Evolutionary conservation across 2,888 invertebrate genomes (phyloP).

Genomic region (Megalurothrips usitatus): DNA sequence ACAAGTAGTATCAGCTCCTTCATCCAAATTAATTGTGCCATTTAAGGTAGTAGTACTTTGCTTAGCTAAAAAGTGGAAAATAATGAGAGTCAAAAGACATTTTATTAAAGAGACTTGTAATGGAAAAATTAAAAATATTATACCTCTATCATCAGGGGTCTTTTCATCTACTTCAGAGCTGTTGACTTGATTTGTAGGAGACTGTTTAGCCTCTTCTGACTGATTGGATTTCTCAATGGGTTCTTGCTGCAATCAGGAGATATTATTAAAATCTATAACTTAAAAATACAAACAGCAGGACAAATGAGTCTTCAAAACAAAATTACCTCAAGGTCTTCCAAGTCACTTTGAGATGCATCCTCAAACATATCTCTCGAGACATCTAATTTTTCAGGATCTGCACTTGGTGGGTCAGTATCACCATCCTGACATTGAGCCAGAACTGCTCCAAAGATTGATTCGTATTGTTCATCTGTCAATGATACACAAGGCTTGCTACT

Average conservation of each 20-base stretch:
- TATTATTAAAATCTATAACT: not conserved
- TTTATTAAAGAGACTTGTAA: too few relatives aligned
- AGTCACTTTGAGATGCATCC: not conserved
- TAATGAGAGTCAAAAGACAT: too few relatives aligned
- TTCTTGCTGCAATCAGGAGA: not conserved
- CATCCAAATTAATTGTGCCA: too few relatives aligned
- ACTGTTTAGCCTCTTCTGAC: not conserved
- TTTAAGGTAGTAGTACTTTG: too few relatives aligned
- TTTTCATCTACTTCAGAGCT: too few relatives aligned
- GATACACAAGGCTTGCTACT: not conserved
- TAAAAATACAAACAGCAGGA: not conserved
- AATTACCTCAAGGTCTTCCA: not conserved
- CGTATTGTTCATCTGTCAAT: not conserved
- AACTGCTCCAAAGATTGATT: not conserved
- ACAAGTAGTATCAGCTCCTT: too few relatives aligned
- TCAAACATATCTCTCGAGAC: not conserved
- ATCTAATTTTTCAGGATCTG: not conserved
- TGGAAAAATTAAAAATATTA: too few relatives aligned
- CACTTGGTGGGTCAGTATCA: not conserved
- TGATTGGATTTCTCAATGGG: not conserved
- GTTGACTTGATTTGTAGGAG: not conserved
- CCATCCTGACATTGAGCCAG: not conserved
- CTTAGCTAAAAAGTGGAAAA: too few relatives aligned
- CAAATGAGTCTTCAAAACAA: not conserved
- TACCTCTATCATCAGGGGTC: too few relatives aligned